A percentile compares a stretch with the other conserved stretches of the same genome.
phyloP scores from a whole-genome alignment of 1,140 invertebrate species.

The Calosoma granatense region DNA sequence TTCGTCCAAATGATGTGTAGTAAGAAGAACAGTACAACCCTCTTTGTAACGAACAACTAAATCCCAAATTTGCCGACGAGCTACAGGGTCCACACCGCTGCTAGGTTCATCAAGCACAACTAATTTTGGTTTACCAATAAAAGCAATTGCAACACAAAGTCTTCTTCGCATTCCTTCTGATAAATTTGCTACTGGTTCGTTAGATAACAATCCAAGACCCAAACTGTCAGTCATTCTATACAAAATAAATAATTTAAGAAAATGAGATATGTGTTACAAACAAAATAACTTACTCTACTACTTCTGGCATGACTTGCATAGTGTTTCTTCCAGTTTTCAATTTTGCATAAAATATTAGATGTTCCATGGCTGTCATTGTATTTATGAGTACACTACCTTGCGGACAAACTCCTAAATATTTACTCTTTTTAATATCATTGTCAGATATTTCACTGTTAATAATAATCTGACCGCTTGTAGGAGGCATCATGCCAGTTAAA shows the following conservation, averaged over 20 bases:
- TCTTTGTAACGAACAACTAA: conserved; percentile 54
- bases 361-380: conserved; percentile 68
- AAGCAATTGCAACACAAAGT: conserved; percentile 53
- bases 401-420: conserved; percentile 65
- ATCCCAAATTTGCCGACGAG: conserved; percentile 64
- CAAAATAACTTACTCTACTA: conserved; percentile 36
- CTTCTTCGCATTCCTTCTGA: conserved; percentile 52
- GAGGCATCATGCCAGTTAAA: conserved; percentile 51
- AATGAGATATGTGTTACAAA: neutral
- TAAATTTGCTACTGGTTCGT: conserved; percentile 42
- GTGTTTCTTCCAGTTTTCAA: conserved; percentile 48
- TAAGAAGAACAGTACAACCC: conserved; percentile 57
- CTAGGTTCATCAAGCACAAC: conserved; percentile 80
- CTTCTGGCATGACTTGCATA: conserved; percentile 30
- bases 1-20: conserved; percentile 61
- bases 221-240: conserved; percentile 44
- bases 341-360: conserved; percentile 66
- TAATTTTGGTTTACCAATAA: conserved; percentile 64
- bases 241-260: conserved; percentile 6
- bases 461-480: conserved; percentile 44
- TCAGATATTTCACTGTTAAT: conserved; percentile 18
- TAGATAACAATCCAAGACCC: conserved; percentile 42
- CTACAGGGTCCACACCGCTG: conserved; percentile 69
- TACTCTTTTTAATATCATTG: conserved; percentile 24
- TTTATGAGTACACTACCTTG: conserved; percentile 77